Conservation (phyloP, 2,888 invertebrate genomes). For the Yponomeuta cagnagella region DNA sequence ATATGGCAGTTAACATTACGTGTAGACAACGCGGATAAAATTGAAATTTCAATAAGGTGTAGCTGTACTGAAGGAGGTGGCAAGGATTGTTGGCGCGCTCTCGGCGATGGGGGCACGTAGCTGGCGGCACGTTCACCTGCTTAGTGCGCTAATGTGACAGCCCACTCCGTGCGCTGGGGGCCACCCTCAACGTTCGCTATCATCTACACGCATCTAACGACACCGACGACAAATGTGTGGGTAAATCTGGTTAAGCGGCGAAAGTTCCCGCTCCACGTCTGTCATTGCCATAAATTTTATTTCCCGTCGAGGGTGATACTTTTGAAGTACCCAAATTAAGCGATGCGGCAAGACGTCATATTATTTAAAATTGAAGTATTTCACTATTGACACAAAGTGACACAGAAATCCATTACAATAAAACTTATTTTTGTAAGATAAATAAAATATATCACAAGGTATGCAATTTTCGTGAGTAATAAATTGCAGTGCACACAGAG, state of each 20-base stretch:
- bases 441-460: neutral
- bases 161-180: conserved; percentile 23
- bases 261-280: conserved; percentile 6
- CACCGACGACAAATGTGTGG: conserved; percentile 4
- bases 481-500: neutral
- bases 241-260: conserved; percentile 7
- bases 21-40: neutral
- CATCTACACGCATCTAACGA: conserved; percentile 19
- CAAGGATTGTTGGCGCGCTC: conserved; percentile 8
- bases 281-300: conserved; percentile 7
- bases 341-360: neutral
- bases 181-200: conserved; percentile 25
- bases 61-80: neutral
- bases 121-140: conserved; percentile 49
- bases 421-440: neutral
- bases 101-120: conserved; percentile 29
- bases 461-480: neutral
- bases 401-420: neutral
- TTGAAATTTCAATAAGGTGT: neutral
- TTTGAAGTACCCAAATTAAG: neutral
- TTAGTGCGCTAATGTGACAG: conserved; percentile 54
- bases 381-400: neutral
- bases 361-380: neutral
- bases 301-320: conserved; percentile 7
- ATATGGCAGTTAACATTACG: neutral